Percentiles rank a stretch among this genome's conserved stretches.
Conservation (phyloP, 2,888 invertebrate species). For the Silvanus unidentatus region DNA sequence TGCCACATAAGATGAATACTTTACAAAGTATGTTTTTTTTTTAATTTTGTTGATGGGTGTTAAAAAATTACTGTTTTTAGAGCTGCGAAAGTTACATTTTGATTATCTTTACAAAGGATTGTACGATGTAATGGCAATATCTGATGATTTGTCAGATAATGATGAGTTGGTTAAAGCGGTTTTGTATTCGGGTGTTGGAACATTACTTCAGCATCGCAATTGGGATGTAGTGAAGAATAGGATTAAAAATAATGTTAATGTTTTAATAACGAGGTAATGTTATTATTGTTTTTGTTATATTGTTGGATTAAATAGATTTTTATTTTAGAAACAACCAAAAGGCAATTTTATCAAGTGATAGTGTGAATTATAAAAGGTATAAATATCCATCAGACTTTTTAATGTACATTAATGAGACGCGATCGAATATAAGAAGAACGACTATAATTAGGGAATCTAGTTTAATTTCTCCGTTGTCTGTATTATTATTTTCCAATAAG, state of each 20-base stretch:
- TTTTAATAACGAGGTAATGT: constrained; percentile 51
- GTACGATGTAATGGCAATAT: constrained; percentile 32
- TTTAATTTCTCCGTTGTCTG: constrained; percentile 54
- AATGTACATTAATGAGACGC: constrained; percentile 54
- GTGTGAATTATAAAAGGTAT: constrained; percentile 55
- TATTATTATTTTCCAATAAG: constrained; percentile 51
- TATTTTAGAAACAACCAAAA: constrained; percentile 50
- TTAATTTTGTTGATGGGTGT: constrained; percentile 4
- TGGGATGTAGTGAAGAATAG: constrained; percentile 51
- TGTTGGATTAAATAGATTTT: constrained; percentile 4
- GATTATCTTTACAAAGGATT: constrained; percentile 51
- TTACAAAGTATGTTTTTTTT: constrained; percentile 48
- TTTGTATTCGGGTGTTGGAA: constrained; percentile 55
- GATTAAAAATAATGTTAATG: constrained; percentile 34
- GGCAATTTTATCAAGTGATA: constrained; percentile 57
- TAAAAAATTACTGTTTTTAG: neutral
- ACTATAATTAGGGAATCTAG: constrained; percentile 55
- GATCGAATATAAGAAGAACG: constrained; percentile 52
- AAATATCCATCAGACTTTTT: constrained; percentile 48
- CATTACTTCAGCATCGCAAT: constrained; percentile 48
- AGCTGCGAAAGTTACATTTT: constrained; percentile 50
- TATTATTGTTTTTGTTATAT: neutral
- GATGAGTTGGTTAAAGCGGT: constrained; percentile 56
- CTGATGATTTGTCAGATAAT: constrained; percentile 48
- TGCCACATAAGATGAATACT: constrained; percentile 49